phyloP scores from a whole-genome alignment of 2,888 invertebrate genomes.

The Hetaerina titia region DNA sequence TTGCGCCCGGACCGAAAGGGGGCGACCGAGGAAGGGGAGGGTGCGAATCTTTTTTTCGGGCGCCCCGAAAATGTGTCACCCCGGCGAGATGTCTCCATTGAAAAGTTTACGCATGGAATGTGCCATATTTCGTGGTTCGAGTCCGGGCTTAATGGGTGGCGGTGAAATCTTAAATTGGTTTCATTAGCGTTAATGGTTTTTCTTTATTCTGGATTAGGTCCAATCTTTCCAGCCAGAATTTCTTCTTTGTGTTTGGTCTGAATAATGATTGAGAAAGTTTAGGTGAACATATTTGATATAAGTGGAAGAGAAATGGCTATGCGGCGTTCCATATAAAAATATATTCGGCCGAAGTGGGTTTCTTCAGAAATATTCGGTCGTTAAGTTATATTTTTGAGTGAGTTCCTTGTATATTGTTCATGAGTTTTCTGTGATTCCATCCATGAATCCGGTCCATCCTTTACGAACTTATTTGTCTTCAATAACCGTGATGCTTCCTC shows the following conservation, averaged over 20 bases:
- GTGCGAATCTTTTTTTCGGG: slow-evolving; percentile 20
- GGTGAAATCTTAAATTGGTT: slow-evolving; percentile 60
- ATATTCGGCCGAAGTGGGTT: background rate
- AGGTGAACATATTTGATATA: background rate
- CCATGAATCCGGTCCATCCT: no score
- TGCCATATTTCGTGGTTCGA: slow-evolving; percentile 43
- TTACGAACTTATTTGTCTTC: no score
- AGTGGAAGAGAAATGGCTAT: background rate
- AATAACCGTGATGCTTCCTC: no score
- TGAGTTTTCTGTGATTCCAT: no score
- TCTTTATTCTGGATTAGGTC: slow-evolving; percentile 31
- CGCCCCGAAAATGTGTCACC: slow-evolving; percentile 33
- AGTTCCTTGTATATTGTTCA: no score
- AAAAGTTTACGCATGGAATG: slow-evolving; percentile 35
- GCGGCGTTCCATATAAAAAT: background rate
- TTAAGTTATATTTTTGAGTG: background rate
- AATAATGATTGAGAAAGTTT: slow-evolving; percentile 9
- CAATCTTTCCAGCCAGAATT: background rate
- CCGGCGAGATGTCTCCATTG: slow-evolving; percentile 34
- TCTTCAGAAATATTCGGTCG: background rate
- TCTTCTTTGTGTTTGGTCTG: background rate
- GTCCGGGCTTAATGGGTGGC: slow-evolving; percentile 13
- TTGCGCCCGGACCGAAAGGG: background rate
- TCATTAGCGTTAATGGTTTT: slow-evolving; percentile 32
- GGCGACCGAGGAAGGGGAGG: background rate